Percentiles rank a stretch among this genome's conserved stretches.
Conservation (phyloP, 2,888 invertebrate species). For the Phrixothrix hirtus region DNA sequence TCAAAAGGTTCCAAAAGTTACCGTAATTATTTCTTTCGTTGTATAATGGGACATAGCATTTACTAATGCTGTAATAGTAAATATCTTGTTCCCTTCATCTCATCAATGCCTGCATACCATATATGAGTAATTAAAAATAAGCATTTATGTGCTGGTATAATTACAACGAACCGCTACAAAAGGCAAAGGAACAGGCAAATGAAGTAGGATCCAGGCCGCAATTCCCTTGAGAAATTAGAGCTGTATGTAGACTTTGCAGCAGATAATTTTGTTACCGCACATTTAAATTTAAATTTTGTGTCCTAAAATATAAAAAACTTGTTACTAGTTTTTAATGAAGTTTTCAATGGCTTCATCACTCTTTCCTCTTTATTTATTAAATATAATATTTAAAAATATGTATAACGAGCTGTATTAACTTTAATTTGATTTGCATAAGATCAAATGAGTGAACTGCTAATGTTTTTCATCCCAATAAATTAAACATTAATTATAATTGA, state of each 20-base stretch:
- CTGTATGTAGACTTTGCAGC: conserved; percentile 30
- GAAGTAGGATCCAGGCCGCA: conserved; percentile 29
- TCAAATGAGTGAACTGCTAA: too few relatives aligned
- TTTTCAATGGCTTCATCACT: conserved; percentile 9
- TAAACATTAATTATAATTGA: too few relatives aligned
- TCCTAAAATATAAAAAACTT: conserved; percentile 26
- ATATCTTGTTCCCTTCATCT: background rate
- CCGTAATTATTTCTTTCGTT: too few relatives aligned
- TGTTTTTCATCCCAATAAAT: too few relatives aligned
- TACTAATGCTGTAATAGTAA: too few relatives aligned
- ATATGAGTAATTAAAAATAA: conserved; percentile 26
- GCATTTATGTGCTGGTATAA: conserved; percentile 24
- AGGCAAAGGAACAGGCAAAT: conserved; percentile 30
- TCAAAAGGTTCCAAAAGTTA: too few relatives aligned
- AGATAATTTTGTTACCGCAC: conserved; percentile 30
- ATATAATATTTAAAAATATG: too few relatives aligned
- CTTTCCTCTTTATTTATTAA: background rate
- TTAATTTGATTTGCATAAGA: too few relatives aligned
- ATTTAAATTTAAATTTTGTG: conserved; percentile 32
- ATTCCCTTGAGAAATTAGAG: conserved; percentile 30
- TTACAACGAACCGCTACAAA: conserved; percentile 29
- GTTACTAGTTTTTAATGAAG: conserved; percentile 30
- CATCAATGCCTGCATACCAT: background rate
- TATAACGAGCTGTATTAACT: too few relatives aligned
- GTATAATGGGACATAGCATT: too few relatives aligned